Evolutionary conservation across 2,888 invertebrate species (phyloP).

Genomic region (Quadroppia sp.): DNA sequence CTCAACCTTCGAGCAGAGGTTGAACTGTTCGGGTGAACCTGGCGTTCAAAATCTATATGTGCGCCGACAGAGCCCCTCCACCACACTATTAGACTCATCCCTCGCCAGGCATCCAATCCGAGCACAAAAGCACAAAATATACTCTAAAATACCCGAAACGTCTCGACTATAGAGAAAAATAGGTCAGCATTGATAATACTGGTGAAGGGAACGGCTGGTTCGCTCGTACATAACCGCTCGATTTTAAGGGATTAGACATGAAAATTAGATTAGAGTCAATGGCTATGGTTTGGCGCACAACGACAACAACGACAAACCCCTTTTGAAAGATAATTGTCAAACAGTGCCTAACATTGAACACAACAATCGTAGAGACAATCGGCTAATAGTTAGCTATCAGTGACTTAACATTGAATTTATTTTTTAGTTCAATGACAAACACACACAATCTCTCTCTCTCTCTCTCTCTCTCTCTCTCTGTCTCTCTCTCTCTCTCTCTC

Average conservation of each 20-base stretch:
- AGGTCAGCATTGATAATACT: constrained; percentile 21
- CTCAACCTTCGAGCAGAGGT: constrained; percentile 2
- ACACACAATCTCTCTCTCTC: too few relatives aligned
- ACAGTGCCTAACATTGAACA: not conserved
- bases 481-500: too few relatives aligned
- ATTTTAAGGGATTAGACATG: not conserved
- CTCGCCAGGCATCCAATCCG: constrained; percentile 10
- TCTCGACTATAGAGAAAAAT: not conserved
- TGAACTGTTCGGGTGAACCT: constrained; percentile 3
- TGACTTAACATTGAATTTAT: not conserved
- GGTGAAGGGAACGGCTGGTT: not conserved
- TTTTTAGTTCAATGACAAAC: constrained; percentile 13
- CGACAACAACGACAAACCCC: not conserved
- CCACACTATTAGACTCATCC: constrained; percentile 22
- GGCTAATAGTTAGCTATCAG: not conserved
- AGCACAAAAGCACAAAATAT: not conserved
- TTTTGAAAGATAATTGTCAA: not conserved
- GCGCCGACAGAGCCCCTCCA: not conserved
- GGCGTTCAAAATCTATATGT: not conserved
- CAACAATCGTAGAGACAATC: not conserved
- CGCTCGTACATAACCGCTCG: too few relatives aligned
- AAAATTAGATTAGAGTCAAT: not conserved
- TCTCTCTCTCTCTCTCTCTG: too few relatives aligned
- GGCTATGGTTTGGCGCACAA: not conserved
- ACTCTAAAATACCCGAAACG: not conserved